Evolutionary conservation across 1,140 invertebrate genomes (phyloP), one percentile per base, ranked within the genome.

Genomic region (Capitella teleta): DNA sequence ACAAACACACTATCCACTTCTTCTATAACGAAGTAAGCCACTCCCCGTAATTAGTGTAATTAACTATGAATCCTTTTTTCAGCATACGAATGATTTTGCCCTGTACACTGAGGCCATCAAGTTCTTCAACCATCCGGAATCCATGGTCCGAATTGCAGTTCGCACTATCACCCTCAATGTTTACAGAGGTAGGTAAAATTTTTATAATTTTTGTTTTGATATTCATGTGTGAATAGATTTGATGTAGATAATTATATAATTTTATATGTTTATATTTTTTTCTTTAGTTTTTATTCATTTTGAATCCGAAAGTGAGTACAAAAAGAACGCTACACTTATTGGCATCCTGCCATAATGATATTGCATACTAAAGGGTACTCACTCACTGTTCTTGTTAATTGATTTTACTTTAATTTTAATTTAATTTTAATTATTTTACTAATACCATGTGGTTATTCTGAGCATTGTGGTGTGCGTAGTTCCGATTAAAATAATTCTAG

Each of bases 51-150:
- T n/a, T n/a, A 12, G 5, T 23, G 6, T 44, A 16, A 44, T 44
- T 10, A 12, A 5, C 16, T 4, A 4, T 19, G 14, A 24, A 10
- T 21, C 28, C 42, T 44, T 41, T 64, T 81, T 79, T 25, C 70
- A 97, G 91, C 87, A 94, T 67, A 98, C 93, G 47, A 93, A 97
- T 76, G 95, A 99, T 71, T 98, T 99, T 75, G 94, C 95, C 16
- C 74, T 98, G 0, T 98, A 98, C 63, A 98, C 94, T 3, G 95
- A 98, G 77, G 93, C 93, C 28, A 95, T 98, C 42, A 98, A 98
- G 72, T 97, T 98, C 74, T 98, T 97, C 71, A 97, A 98, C 73
- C 94, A 98, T 73, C 82, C 85, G 0, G 95, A 99, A 74, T 88
- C 87, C 48, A 99, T 99, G 96, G 95, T 98, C 34, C 79, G 96